Conservation (phyloP, 2,888 invertebrate species). For the Eledona agricola region DNA sequence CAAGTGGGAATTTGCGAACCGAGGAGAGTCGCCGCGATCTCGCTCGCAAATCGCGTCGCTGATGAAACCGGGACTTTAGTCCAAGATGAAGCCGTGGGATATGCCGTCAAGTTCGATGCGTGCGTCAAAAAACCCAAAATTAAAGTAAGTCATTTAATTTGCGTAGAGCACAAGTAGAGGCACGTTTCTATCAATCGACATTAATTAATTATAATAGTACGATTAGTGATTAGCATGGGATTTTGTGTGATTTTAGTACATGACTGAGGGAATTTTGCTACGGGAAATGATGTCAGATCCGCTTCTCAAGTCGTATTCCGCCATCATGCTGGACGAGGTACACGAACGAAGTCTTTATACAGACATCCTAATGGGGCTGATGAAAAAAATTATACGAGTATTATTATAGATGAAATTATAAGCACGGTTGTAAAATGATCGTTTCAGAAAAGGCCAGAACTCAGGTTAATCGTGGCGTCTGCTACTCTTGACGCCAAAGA, state of each 20-base stretch:
- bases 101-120: constrained; percentile 84
- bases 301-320: constrained; percentile 85
- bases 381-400: constrained; percentile 89
- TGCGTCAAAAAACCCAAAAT: constrained; percentile 71
- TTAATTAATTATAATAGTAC: no score
- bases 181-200: no score
- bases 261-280: constrained; percentile 96
- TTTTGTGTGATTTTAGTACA: constrained; percentile 74
- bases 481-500: constrained; percentile 96
- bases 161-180: no score
- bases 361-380: constrained; percentile 90
- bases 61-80: constrained; percentile 83
- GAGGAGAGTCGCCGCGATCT: constrained; percentile 86
- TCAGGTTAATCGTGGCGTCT: constrained; percentile 89
- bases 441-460: constrained; percentile 64
- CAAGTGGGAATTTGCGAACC: constrained; percentile 93
- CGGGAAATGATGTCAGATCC: constrained; percentile 97
- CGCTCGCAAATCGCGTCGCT: constrained; percentile 87
- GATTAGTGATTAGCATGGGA: no score
- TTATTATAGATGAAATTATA: no score
- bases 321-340: constrained; percentile 92
- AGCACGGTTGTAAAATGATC: no score
- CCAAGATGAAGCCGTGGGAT: constrained; percentile 81
- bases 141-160: constrained; percentile 67
- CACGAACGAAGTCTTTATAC: constrained; percentile 94